A percentile compares a stretch with the other conserved stretches of the same genome.
Evolutionary conservation across 2,797 vertebrate genomes (phyloP).

Genomic region (Chloroceryle amazona): DNA sequence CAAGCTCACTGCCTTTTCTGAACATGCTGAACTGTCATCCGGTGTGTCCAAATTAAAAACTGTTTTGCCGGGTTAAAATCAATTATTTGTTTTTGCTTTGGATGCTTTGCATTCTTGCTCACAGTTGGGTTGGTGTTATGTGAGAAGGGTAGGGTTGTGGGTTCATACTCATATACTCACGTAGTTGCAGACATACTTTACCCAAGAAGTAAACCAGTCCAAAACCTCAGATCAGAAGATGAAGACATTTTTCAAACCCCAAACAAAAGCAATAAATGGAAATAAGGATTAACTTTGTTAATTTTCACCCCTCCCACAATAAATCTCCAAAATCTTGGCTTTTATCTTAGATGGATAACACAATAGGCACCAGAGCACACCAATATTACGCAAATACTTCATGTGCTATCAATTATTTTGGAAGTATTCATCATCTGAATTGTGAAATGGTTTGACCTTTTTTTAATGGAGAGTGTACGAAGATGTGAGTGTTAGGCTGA

Average conservation of each 20-base stretch:
- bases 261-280: conserved; percentile 66
- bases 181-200: conserved; percentile 50
- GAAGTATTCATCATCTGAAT: conserved; percentile 52
- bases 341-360: conserved; percentile 60
- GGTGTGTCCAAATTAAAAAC: background rate
- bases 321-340: conserved; percentile 65
- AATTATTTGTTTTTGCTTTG: conserved; percentile 66
- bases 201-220: conserved; percentile 14
- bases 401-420: conserved; percentile 73
- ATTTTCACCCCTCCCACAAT: conserved; percentile 61
- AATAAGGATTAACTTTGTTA: conserved; percentile 59
- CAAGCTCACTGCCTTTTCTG: background rate
- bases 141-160: conserved; percentile 58
- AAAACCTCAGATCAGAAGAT: conserved; percentile 70
- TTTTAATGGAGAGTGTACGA: background rate
- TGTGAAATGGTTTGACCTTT: conserved; percentile 66
- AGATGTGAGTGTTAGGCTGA: conserved; percentile 3
- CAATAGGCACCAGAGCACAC: conserved; percentile 61
- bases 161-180: background rate
- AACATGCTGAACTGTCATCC: background rate
- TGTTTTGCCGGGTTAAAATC: conserved; percentile 19
- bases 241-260: conserved; percentile 52
- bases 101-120: conserved; percentile 67
- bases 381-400: conserved; percentile 67
- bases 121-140: conserved; percentile 50